Base-by-base conservation (phyloP, 2,888 invertebrate genomes). In the Melieria omissa region DNA sequence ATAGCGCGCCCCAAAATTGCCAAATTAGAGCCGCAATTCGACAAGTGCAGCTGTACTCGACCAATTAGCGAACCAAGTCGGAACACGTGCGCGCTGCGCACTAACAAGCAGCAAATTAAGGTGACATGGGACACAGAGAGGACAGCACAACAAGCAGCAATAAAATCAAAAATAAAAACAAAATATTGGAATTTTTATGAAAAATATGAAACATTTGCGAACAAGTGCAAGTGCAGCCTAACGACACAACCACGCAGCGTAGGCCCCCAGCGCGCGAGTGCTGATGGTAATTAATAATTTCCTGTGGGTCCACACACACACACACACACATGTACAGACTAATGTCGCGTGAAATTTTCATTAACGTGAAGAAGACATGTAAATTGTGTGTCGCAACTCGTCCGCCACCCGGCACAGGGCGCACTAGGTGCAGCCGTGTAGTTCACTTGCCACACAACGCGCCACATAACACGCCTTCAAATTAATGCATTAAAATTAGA, bases 401-500 rank as follows among this genome's bases (percentile, higher is more conserved):
- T 3, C 29, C 29, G 29, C 29, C 29, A 29, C 29, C 29, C 46
- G 41, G 8, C 55, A 47, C 4, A 58, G 46, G 45, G 60, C 12
- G 42, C 60, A 9, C 12, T 10, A 54, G 64, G 49, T 66, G 58
- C 66, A 66, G 29, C 16, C 42, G 58, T 58, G 72, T 65, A 61
- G 72, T 70, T n/a, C 47, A 57, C n/a, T 75, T 76, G 69, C 77
- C 77, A 77, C 77, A 76, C 77, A 77, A 74, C 75, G 74, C 72
- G 77, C 71, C 71, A 29, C 29, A 29, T 55, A 42, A 67, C 70
- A 14, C 45, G 41, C 45, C 72, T 75, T 68, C 70, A 73, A 76
- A 75, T 77, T 77, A 74, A 77, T 77, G 75, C 76, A 77, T 77
- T 77, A 77, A 77, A 77, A 75, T 77, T 77, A 77, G 77, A 77